Evolutionary conservation across 1,140 invertebrate species (phyloP), one percentile per base, ranked within the genome.

Genomic region (Aplysia californica): DNA sequence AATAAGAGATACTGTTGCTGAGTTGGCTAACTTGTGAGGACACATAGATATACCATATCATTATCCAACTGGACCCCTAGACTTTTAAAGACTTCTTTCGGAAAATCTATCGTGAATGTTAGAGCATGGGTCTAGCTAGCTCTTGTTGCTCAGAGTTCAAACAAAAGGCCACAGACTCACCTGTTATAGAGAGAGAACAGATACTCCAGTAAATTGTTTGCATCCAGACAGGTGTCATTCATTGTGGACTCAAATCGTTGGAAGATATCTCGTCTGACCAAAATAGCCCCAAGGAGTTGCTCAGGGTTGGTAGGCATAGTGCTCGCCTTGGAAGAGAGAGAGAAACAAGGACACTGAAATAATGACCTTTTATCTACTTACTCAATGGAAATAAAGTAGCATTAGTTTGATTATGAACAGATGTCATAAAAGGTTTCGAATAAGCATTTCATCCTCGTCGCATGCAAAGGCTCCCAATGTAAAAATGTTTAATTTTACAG

Each of bases 111-210:
- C n/a, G n/a, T n/a, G n/a, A n/a, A n/a, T n/a, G n/a, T n/a, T n/a
- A n/a, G n/a, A n/a, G n/a, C n/a, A n/a, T n/a, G n/a, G n/a, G n/a
- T n/a, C n/a, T n/a, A n/a, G n/a, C n/a, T n/a, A n/a, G n/a, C n/a
- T n/a, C n/a, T n/a, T n/a, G n/a, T n/a, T n/a, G n/a, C n/a, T n/a
- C n/a, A n/a, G n/a, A n/a, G n/a, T n/a, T n/a, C n/a, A n/a, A n/a
- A n/a, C n/a, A n/a, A n/a, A n/a, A n/a, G n/a, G n/a, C n/a, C n/a
- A n/a, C n/a, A n/a, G n/a, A n/a, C 58, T 29, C 35, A 75, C 72
- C 72, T 75, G 72, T 75, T 75, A 41, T 75, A 75, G 6, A 75
- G 61, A 33, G 72, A 75, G 31, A 75, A 75, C 23, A 75, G 61
- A 44, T 75, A 75, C 55, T 75, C 72, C 26, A 75, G 35, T 21